Base-by-base conservation (phyloP, 2,888 invertebrate species). In the Cecidostiba fungosa region DNA sequence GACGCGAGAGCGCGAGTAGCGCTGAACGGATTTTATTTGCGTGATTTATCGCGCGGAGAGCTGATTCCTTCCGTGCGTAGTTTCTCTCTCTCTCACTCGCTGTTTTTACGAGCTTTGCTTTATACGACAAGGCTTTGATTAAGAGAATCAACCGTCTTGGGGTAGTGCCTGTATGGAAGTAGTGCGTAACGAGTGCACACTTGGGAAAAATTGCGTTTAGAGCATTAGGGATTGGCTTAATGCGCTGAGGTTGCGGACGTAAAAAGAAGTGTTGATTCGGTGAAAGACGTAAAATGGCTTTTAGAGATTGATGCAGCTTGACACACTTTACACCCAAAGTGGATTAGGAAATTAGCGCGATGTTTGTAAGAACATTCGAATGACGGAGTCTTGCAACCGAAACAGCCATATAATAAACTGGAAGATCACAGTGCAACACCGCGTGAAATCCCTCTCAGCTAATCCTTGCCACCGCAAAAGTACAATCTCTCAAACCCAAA, bases 41-140 rank as follows among this genome's bases (percentile, higher is more conserved):
- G 79, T 84, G 80, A 84, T 84, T 80, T 84, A 84, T 84, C 62
- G 76, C 43, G 14, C 79, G 29, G 26, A 14, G 32, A 14, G 32
- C 32, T 29, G 43, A 47, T 81, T 47, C 32, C 8, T 74, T 59
- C 32, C 12, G 39, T 1, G 16, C n/a, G 29, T n/a, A n/a, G n/a
- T n/a, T n/a, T n/a, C n/a, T 62, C 26, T 29, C 70, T 36, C 19
- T 5, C 69, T 36, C 8, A 4, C n/a, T 36, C 32, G 6, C 70
- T 70, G 10, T 36, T 69, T 82, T 77, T 72, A 77, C 69, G 69
- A 74, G 47, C n/a, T 0, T 12, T 66, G 54, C 19, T 26, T 8
- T 23, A 59, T 59, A n/a, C 54, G n/a, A n/a, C 8, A 0, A 14
- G 29, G 32, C 47, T 77, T 29, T 32, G 73, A 36, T 78, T 43